Evolutionary conservation across 1,140 invertebrate genomes (phyloP).

Genomic region (Drosophila sp.): DNA sequence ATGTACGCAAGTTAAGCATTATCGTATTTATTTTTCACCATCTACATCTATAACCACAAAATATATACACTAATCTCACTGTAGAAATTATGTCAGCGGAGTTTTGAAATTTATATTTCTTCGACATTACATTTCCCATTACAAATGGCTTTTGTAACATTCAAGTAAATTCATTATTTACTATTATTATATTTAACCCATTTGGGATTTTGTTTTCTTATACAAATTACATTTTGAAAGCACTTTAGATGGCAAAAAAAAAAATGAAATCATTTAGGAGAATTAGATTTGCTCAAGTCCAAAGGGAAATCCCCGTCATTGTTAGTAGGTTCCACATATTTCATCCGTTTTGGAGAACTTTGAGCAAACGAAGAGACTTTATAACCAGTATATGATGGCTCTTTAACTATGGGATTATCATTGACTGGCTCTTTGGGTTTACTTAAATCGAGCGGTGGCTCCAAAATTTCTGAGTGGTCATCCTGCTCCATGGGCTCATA

Average conservation of each 20-base stretch:
- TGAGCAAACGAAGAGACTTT: neutral
- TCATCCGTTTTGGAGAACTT: neutral
- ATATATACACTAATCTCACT: conserved; percentile 16
- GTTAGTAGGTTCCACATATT: neutral
- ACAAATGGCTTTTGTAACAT: no score
- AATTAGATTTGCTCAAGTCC: conserved; percentile 21
- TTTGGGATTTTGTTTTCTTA: no score
- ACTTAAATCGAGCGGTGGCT: conserved; percentile 38
- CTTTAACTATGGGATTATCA: neutral
- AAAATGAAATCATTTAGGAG: neutral
- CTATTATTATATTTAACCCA: no score
- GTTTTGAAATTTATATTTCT: no score
- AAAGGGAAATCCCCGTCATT: conserved; percentile 4
- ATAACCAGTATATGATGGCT: neutral
- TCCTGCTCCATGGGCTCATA: conserved; percentile 23
- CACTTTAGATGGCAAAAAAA: no score
- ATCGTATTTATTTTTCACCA: conserved; percentile 13
- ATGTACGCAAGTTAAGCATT: conserved; percentile 11
- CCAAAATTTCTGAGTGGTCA: conserved; percentile 26
- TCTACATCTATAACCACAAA: conserved; percentile 17
- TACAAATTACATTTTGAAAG: no score
- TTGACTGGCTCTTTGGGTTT: conserved; percentile 5
- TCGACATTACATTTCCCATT: no score
- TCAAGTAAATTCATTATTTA: no score
- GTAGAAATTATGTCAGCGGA: conserved; percentile 11